Percentiles rank a stretch among this genome's conserved stretches.
Conservation (phyloP, 2,797 vertebrate species). For the Sebastes diploproa region DNA sequence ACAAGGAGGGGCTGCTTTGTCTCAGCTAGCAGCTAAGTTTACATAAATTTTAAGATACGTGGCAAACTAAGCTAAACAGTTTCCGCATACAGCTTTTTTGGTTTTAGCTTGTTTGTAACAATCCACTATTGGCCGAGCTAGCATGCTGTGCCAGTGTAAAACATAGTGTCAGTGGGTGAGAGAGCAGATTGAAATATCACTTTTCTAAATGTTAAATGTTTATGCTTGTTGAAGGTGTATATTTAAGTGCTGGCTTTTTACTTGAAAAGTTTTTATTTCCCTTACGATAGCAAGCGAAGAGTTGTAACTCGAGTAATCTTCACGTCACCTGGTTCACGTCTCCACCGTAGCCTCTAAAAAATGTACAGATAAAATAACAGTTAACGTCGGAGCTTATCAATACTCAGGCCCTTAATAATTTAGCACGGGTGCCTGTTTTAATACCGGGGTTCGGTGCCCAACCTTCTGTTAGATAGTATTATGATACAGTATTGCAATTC, state of each 20-base stretch:
- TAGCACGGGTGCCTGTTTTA: background rate
- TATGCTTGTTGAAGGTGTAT: background rate
- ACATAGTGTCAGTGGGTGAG: background rate
- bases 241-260: background rate
- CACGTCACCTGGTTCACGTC: background rate
- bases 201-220: background rate
- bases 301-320: background rate
- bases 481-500: background rate
- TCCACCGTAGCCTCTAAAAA: background rate
- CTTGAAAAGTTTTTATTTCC: background rate
- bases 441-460: background rate
- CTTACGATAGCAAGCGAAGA: background rate
- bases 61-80: background rate
- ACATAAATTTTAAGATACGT: background rate
- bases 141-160: background rate
- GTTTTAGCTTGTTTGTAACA: background rate
- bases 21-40: background rate
- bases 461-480: background rate
- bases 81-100: background rate
- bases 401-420: background rate
- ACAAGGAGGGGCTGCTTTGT: background rate
- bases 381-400: background rate
- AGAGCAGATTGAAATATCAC: background rate
- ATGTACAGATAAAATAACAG: background rate
- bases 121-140: background rate